These are phyloP conservation scores for Alouatta palliata DNA, from an alignment of 2,113 vertebrate genomes.

Conservation along the genomic window DNA sequence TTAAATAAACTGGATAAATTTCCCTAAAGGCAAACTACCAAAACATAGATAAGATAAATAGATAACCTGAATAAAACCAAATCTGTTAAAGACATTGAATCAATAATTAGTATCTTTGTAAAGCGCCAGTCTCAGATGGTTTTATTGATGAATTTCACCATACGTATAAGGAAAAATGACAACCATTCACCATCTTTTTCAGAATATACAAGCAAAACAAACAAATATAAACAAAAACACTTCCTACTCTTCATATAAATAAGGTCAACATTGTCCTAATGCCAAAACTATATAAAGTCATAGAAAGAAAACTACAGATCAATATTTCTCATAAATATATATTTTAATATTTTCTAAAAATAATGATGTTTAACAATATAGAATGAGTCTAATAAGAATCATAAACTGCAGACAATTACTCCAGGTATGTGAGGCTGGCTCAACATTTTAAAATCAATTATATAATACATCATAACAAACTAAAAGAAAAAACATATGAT, in stretches of 20 bases:
- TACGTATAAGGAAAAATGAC: neutral
- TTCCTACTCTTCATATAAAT: neutral
- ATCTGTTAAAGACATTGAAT: neutral
- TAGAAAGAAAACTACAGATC: neutral
- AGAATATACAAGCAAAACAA: neutral
- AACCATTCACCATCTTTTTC: neutral
- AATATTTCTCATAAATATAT: neutral
- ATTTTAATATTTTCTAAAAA: neutral
- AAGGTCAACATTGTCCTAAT: neutral
- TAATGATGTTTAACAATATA: neutral
- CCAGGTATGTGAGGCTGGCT: neutral
- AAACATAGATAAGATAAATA: neutral
- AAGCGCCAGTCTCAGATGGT: neutral
- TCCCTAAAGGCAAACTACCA: neutral
- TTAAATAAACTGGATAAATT: neutral
- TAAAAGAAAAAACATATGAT: neutral
- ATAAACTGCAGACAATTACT: neutral
- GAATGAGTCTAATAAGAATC: neutral
- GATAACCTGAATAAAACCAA: neutral
- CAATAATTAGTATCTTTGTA: neutral
- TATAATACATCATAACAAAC: neutral
- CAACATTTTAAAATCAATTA: neutral
- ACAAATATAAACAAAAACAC: neutral
- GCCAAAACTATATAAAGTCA: neutral
- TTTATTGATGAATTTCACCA: neutral